These are phyloP conservation scores for Acanthiza pusilla DNA, from an alignment of 2,797 vertebrate genomes.

Conservation along the genomic window DNA sequence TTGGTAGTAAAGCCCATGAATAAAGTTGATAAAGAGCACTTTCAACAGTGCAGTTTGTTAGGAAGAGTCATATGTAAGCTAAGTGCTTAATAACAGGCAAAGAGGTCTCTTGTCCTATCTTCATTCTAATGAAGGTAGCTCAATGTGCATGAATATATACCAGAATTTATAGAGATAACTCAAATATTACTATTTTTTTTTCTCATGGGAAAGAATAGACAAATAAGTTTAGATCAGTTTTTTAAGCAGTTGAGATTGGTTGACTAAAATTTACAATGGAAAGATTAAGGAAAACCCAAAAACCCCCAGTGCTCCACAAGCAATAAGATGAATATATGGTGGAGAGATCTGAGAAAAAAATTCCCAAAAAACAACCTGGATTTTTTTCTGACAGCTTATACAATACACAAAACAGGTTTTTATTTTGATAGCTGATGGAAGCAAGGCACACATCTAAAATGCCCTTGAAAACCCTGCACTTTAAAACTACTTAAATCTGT, in stretches of 20 bases:
- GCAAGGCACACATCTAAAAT: not conserved
- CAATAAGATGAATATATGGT: not conserved
- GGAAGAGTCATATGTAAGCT: not conserved
- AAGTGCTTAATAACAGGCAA: not conserved
- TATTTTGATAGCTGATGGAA: not conserved
- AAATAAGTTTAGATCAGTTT: not conserved
- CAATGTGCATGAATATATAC: not conserved
- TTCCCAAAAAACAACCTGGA: fast-evolving
- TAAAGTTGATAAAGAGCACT: not conserved
- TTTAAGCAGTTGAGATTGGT: not conserved
- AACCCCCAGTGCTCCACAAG: not conserved
- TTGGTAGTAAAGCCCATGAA: not conserved
- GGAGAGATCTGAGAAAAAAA: not conserved
- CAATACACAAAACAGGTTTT: not conserved
- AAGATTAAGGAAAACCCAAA: not conserved
- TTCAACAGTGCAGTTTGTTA: not conserved
- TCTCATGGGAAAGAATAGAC: not conserved
- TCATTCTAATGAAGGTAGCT: not conserved
- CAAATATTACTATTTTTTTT: not conserved
- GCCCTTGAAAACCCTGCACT: not conserved
- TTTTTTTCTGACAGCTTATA: not conserved
- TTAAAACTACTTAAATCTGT: not conserved
- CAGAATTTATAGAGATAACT: not conserved
- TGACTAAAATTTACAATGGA: not conserved
- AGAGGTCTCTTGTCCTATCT: fast-evolving